These are phyloP conservation scores for Cebidichthys violaceus DNA, from an alignment of 2,113 vertebrate genomes.

Conservation along the genomic window DNA sequence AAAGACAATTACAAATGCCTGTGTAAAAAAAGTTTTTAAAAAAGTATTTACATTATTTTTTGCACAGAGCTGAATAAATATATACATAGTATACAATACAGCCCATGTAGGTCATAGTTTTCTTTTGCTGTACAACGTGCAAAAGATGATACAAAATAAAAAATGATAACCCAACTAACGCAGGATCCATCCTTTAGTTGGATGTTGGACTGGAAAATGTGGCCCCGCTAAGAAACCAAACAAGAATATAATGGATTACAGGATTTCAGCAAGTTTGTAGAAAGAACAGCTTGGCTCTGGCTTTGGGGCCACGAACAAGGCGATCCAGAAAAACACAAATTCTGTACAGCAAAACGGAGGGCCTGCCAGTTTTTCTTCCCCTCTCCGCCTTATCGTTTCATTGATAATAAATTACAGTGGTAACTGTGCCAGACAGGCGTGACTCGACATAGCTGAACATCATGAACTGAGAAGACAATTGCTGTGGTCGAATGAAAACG, in stretches of 20 bases:
- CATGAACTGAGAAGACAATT: constrained; percentile 51
- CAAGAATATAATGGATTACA: constrained; percentile 77
- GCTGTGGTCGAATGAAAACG: constrained; percentile 44
- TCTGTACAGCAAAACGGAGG: constrained; percentile 57
- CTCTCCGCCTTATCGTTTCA: constrained; percentile 63
- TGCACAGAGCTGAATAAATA: constrained; percentile 84
- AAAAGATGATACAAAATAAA: constrained; percentile 77
- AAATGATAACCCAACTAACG: constrained; percentile 71
- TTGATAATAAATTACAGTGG: constrained; percentile 81
- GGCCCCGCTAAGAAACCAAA: constrained; percentile 76
- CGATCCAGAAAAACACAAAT: constrained; percentile 62
- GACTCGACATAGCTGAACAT: constrained; percentile 73
- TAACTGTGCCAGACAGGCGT: constrained; percentile 82
- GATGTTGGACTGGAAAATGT: constrained; percentile 66
- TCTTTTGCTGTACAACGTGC: constrained; percentile 86
- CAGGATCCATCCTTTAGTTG: constrained; percentile 77
- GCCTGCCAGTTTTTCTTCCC: constrained; percentile 60
- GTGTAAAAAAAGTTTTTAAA: constrained; percentile 63
- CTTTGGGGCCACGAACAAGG: constrained; percentile 52
- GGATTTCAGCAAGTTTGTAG: constrained; percentile 72
- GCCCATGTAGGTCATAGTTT: constrained; percentile 78
- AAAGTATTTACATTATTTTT: constrained; percentile 82
- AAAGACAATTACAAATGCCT: constrained; percentile 80
- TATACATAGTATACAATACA: constrained; percentile 89
- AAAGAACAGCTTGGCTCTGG: constrained; percentile 68